Conservation (phyloP, 2,797 vertebrate genomes). For the Lacerta bilineata region DNA sequence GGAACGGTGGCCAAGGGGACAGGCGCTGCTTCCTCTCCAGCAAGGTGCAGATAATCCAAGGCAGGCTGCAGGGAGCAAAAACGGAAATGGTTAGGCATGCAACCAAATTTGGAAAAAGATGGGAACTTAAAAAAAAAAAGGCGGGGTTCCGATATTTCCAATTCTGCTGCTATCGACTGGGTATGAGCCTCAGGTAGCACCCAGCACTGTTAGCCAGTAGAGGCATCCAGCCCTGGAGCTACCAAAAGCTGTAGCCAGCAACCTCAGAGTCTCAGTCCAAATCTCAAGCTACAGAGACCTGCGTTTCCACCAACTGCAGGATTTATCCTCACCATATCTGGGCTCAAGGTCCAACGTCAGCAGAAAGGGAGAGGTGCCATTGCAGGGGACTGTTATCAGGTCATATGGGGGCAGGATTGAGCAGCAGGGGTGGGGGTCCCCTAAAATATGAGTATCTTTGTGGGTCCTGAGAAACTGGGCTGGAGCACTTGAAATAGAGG, state of each 20-base stretch:
- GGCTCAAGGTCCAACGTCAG: background rate
- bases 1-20: background rate
- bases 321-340: too few species aligned
- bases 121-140: background rate
- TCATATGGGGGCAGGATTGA: background rate
- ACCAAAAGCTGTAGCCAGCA: background rate
- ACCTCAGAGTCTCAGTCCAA: background rate
- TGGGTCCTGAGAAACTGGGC: background rate
- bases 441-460: background rate
- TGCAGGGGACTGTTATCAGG: background rate
- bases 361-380: background rate
- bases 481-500: background rate
- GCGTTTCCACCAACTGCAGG: background rate
- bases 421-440: background rate
- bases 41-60: slow-evolving; percentile 26
- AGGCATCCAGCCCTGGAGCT: background rate
- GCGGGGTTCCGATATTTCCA: background rate
- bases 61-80: slow-evolving; percentile 30
- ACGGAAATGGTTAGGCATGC: background rate
- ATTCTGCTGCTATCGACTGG: too few species aligned
- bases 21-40: slow-evolving; percentile 8
- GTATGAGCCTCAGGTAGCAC: background rate
- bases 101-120: background rate
- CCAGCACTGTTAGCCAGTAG: too few species aligned
- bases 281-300: background rate